Base-by-base conservation (phyloP, 2,888 invertebrate species). In the Lypha dubia region DNA sequence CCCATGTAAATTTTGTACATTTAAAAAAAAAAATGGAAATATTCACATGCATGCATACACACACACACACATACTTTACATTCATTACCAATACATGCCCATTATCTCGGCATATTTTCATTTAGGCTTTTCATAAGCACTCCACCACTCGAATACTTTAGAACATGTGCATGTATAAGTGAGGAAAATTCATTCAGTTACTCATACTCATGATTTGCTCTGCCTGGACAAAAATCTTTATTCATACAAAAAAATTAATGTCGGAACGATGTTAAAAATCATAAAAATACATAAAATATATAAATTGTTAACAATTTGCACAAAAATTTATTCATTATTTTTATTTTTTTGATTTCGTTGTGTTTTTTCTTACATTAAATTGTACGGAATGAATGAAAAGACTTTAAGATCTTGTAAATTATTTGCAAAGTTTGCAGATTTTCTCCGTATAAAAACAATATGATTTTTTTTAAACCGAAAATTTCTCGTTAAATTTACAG, bases 231-330 rank as follows among this genome's bases (percentile, higher is more conserved):
- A 79, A 1, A 20, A 67, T 60, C 17, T 63, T 56, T 53, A 70
- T 75, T 53, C 68, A 74, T 62, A 81, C 8, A 63, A 62, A 68
- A 63, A 62, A 68, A 62, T 20, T 62, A 68, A 70, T 53, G 62
- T 63, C 53, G 68, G 35, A 75, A 75, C 70, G 67, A 85, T 77
- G 65, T 58, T 79, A 13, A 38, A 70, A 77, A 68, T 81, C 74
- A 84, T 84, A 80, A 84, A 84, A 81, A 74, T 62, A 77, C 63
- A 81, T 82, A 62, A 76, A 82, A 81, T 84, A 81, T 84, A 70
- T 58, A 84, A 81, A 84, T 79, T 84, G 84, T 84, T 84, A 84
- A 81, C 81, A 84, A 84, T 84, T 84, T 84, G 81, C 84, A 81
- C 77, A 84, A 81, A 73, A 84, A 84, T 84, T 84, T 84, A 81